Base-by-base conservation (phyloP, 2,113 vertebrate species). In the Clarias gariepinus region DNA sequence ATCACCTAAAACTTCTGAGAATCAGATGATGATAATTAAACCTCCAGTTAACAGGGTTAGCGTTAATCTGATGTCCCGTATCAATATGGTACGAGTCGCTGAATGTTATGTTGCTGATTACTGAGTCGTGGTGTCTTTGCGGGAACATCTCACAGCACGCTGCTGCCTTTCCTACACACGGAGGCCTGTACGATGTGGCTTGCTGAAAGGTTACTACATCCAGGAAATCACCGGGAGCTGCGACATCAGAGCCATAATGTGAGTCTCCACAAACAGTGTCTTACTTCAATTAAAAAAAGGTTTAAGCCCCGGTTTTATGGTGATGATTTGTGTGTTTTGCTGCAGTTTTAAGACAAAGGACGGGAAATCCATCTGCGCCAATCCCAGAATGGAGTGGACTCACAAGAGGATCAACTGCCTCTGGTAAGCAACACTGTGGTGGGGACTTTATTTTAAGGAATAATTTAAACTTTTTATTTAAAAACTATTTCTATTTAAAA, bases 241-340 rank as follows among this genome's bases (percentile, higher is more conserved):
- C n/a, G 94, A 95, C 89, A 90, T 95, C 80, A 53, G n/a, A 0
- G 93, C 95, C 3, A 58, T 95, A 0, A 88, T 95, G 95, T 95
- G 87, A 95, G 95, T 93, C 58, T 78, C 60, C 28, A 28, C 28
- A n/a, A 9, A 5, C 6, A 36, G 47, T 78, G 82, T n/a, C 36
- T 23, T 73, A 23, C 19, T n/a, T n/a, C n/a, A n/a, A n/a, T n/a
- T n/a, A 64, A 7, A 23, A 61, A 7, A 11, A n/a, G 63, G 11
- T 64, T 28, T 68, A 30, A 9, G 8, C 13, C 28, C 4, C 0
- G 53, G 13, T 3, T 41, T 16, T 9, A 55, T 28, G 55, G 1
- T 85, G 13, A 16, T 11, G 28, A 4, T 82, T 57, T 28, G 4
- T 73, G 21, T 60, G 8, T 60, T 30, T 85, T 16, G 33, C 71